phyloP scores from a whole-genome alignment of 2,113 vertebrate species.

The Phyllopteryx taeniolatus region DNA sequence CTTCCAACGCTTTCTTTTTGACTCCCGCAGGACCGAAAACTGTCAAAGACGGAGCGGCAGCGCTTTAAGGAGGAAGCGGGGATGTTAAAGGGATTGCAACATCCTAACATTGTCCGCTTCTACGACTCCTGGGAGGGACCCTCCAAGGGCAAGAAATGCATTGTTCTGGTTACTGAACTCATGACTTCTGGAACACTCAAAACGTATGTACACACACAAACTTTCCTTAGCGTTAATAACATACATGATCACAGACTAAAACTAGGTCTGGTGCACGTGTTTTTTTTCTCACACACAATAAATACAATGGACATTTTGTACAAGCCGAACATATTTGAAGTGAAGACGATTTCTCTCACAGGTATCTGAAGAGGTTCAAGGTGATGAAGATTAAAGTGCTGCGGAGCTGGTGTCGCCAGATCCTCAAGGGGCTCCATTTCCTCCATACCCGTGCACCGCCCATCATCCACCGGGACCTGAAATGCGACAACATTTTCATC shows the following conservation, averaged over 20 bases:
- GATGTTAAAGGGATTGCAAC: slow-evolving; percentile 97
- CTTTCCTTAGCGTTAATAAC: not conserved
- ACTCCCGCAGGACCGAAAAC: slow-evolving; percentile 85
- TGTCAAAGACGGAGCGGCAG: slow-evolving; percentile 91
- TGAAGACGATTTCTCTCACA: slow-evolving; percentile 41
- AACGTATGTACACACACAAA: slow-evolving; percentile 83
- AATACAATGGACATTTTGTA: too few relatives aligned
- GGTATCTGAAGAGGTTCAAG: slow-evolving; percentile 97
- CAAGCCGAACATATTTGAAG: not conserved
- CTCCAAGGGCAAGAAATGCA: slow-evolving; percentile 95
- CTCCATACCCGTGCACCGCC: slow-evolving; percentile 94
- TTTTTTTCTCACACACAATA: not conserved
- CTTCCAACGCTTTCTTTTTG: slow-evolving; percentile 33
- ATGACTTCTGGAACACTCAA: slow-evolving; percentile 98
- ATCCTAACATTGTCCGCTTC: slow-evolving; percentile 98
- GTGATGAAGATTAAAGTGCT: slow-evolving; percentile 99
- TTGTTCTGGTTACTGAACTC: slow-evolving; percentile 95
- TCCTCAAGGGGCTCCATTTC: slow-evolving; percentile 96
- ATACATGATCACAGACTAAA: not conserved
- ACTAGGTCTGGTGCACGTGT: not conserved
- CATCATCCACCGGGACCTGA: slow-evolving; percentile 96
- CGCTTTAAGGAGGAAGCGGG: slow-evolving; percentile 98
- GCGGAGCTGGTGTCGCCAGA: slow-evolving; percentile 96
- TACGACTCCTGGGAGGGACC: slow-evolving; percentile 99
- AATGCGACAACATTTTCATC: slow-evolving; percentile 99